Evolutionary conservation across 2,797 vertebrate species (phyloP).

Genomic region (Peromyscus aztecus): DNA sequence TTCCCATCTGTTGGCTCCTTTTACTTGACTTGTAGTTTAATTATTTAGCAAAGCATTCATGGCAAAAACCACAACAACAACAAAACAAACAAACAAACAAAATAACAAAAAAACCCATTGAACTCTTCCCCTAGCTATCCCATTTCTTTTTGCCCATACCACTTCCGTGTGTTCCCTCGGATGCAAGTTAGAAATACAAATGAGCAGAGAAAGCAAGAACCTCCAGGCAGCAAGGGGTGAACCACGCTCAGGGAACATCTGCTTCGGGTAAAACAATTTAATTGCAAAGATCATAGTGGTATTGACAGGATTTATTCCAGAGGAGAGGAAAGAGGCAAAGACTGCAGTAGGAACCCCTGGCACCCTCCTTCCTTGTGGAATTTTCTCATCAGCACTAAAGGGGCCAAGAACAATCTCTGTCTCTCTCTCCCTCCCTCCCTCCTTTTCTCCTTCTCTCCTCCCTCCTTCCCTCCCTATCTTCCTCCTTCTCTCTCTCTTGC

Average conservation of each 20-base stretch:
- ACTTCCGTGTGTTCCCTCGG: slow-evolving; percentile 24
- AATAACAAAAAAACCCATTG: not conserved
- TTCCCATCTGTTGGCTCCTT: slow-evolving; percentile 50
- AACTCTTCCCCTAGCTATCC: not conserved
- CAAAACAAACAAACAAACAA: no score
- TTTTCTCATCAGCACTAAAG: slow-evolving; percentile 70
- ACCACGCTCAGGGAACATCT: slow-evolving; percentile 40
- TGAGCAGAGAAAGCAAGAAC: not conserved
- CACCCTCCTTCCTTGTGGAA: slow-evolving; percentile 22
- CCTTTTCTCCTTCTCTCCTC: not conserved
- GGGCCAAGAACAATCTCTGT: slow-evolving; percentile 42
- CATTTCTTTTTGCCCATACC: not conserved
- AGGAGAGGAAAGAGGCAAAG: slow-evolving; percentile 60
- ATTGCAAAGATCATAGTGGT: slow-evolving; percentile 37
- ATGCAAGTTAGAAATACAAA: slow-evolving; percentile 9
- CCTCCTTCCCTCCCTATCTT: not conserved
- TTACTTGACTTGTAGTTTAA: slow-evolving; percentile 69
- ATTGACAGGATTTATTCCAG: slow-evolving; percentile 59
- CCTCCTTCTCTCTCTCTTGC: not conserved
- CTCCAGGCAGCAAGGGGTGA: not conserved
- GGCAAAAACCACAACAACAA: not conserved
- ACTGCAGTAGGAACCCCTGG: not conserved
- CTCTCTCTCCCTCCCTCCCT: not conserved
- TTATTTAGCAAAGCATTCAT: slow-evolving; percentile 52
- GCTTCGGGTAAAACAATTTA: slow-evolving; percentile 60